Base-by-base conservation (phyloP, 1,140 invertebrate genomes). In the Cheumatopsyche charites region DNA sequence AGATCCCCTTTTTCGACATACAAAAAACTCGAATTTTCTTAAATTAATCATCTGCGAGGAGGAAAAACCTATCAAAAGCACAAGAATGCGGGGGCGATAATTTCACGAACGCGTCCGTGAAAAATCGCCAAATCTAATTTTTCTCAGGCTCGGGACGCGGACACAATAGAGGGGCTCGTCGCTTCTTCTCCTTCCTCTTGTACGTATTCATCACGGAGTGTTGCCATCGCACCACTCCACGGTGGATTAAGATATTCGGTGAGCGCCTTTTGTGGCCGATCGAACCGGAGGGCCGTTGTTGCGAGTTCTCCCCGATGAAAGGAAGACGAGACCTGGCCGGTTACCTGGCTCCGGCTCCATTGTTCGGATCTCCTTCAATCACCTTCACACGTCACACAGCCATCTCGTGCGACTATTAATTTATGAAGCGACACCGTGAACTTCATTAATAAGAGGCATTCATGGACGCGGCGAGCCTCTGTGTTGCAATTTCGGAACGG, bases 241-340 rank as follows among this genome's bases (percentile, higher is more conserved):
- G 73, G 65, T 75, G 58, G 70, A 75, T 75, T 75, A 75, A 71
- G 73, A 75, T 75, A 75, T 75, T 75, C 69, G 63, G 52, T 67
- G 68, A 61, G 19, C 62, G 36, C 67, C 65, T 58, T 70, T 73
- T 73, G 72, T 73, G 61, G 72, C 13, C 19, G 66, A 68, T 55
- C 55, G 17, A 29, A 55, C 66, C 29, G 25, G 25, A 55, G 41
- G 19, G 52, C 61, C 58, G 47, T 49, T 70, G 61, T 58, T 63
- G 12, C 21, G 55, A 7, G 29, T 9, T 36, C 29, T 43, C 15
- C 49, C 13, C 43, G 43, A 70, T 70, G 72, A 63, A 62, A 62
- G 45, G 66, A 68, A 55, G 43, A 55, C 58, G 49, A 52, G 49
- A 25, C n/a, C n/a, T n/a, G n/a, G n/a, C n/a, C 26, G 45, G 45